Base-by-base conservation (phyloP, 2,797 vertebrate genomes). In the Pitangus sulphuratus region DNA sequence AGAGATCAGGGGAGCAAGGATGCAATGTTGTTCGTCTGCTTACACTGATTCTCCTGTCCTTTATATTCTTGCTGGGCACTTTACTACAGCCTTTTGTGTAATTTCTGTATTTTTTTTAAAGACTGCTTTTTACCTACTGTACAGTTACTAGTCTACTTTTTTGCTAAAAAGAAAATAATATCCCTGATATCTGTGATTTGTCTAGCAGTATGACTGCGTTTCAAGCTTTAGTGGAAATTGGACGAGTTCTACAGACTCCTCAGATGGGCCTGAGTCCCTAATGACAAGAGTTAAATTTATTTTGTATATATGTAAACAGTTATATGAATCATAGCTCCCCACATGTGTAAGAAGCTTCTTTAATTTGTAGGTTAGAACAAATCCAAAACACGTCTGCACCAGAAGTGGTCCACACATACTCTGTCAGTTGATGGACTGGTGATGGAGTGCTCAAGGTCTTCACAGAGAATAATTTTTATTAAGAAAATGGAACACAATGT, bases 71-170 rank as follows among this genome's bases (percentile, higher is more conserved):
- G 94, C 87, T 91, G 85, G 89, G 94, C 95, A 96, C 94, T 96
- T 97, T 96, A 94, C 72, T 96, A 91, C 70, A 91, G 89, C 80
- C 72, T 95, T 91, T 89, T 75, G 42, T 89, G 91, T 81, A 78
- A 91, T 42, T 84, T 37, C 89, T 86, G 93, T 93, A 53, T 87
- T 94, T 95, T 95, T 93, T 92, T 94, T 71, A 85, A 96, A 62
- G 62, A 93, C 44, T 76, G 76, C 82, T 95, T 96, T 96, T 91
- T 97, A 94, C 51, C 85, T 93, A 88, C 51, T 96, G 94, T 96
- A 96, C 91, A 95, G 93, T 94, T 92, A 82, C 58, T 95, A 89
- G 87, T 87, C 65, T 91, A 90, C 50, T 88, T 92, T 82, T 96
- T 91, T 94, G 95, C 89, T 86, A 95, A 90, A 71, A 71, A 65